Percentiles rank a stretch among this genome's conserved stretches.
These are phyloP conservation scores for Halcyon leucocephala DNA, from an alignment of 2,797 vertebrate species.

Conservation along the genomic window DNA sequence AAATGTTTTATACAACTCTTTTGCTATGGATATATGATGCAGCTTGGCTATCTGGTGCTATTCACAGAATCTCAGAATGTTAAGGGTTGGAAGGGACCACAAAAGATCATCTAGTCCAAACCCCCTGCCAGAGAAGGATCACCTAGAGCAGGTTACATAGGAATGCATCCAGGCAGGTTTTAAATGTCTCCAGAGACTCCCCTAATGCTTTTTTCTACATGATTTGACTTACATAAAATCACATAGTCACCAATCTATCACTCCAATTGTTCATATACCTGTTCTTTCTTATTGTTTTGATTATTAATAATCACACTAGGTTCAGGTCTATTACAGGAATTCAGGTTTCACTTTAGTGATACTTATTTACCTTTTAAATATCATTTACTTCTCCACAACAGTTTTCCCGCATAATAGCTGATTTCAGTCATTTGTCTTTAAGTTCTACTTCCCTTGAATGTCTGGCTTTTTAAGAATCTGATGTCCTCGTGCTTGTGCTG, in stretches of 20 bases:
- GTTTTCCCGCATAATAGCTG: background rate
- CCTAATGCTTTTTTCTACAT: background rate
- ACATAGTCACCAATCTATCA: background rate
- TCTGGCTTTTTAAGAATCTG: background rate
- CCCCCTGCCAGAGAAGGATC: no score
- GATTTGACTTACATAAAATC: background rate
- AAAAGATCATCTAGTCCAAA: no score
- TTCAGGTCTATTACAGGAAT: constrained; percentile 37
- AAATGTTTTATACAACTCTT: background rate
- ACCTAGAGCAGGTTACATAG: no score
- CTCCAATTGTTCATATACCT: background rate
- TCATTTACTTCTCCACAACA: constrained; percentile 9
- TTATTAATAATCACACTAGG: background rate
- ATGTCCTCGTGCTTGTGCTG: constrained; percentile 10
- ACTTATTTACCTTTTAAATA: constrained; percentile 45
- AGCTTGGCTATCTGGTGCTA: background rate
- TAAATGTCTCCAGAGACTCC: background rate
- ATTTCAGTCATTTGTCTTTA: constrained; percentile 35
- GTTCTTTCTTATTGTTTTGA: background rate
- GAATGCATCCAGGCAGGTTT: no score
- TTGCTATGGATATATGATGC: background rate
- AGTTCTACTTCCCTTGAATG: constrained; percentile 20
- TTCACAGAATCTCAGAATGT: background rate
- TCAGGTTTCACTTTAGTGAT: constrained; percentile 24
- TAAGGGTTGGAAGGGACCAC: no score